Conservation (phyloP, 2,797 vertebrate genomes). For the Sparus aurata region DNA sequence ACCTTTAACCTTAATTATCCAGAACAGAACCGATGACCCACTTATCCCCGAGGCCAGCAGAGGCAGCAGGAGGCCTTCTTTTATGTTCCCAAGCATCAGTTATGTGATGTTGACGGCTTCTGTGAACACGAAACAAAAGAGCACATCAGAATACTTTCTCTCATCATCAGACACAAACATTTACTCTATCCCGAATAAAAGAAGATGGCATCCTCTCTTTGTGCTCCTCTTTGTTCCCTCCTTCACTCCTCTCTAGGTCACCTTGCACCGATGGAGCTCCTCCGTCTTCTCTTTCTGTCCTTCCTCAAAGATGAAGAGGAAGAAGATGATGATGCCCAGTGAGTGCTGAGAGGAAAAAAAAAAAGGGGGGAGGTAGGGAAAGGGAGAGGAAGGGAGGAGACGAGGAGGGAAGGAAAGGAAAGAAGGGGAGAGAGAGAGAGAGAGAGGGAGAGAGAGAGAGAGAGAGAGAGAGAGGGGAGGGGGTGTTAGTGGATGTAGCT, state of each 20-base stretch:
- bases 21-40: no score
- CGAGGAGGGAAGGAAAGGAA: slow-evolving; percentile 31
- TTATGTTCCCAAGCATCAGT: no score
- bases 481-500: slow-evolving; percentile 76
- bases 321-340: slow-evolving; percentile 59
- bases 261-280: slow-evolving; percentile 56
- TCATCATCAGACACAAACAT: slow-evolving; percentile 22
- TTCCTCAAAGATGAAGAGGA: slow-evolving; percentile 53
- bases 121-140: slow-evolving; percentile 18
- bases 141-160: slow-evolving; percentile 15
- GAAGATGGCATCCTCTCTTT: slow-evolving; percentile 7
- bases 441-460: slow-evolving; percentile 53
- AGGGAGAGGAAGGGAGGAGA: slow-evolving; percentile 25
- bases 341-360: slow-evolving; percentile 52
- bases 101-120: slow-evolving; percentile 18
- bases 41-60: no score
- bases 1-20: no score
- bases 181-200: slow-evolving; percentile 4
- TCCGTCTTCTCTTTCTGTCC: slow-evolving; percentile 38
- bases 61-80: no score
- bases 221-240: slow-evolving; percentile 33
- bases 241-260: slow-evolving; percentile 44
- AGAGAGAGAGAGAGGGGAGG: slow-evolving; percentile 55
- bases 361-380: slow-evolving; percentile 39
- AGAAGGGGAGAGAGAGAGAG: slow-evolving; percentile 31